Evolutionary conservation across 92 coral and sea anemone species (phyloP).

Genomic region (Phymanthus crucifer): DNA sequence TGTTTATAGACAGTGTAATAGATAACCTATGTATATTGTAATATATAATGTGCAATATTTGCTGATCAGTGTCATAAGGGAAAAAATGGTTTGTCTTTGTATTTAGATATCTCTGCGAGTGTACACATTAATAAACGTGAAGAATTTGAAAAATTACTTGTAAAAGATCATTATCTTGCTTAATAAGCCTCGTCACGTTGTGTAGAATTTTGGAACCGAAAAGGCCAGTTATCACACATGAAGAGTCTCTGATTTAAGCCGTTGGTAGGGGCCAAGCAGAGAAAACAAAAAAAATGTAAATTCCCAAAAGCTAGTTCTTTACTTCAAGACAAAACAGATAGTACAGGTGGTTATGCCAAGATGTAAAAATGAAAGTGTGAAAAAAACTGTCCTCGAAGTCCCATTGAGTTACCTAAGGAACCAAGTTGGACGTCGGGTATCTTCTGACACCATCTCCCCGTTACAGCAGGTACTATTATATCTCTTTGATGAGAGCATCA

Average conservation of each 20-base stretch:
- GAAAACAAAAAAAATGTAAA: background rate
- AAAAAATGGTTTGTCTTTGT: background rate
- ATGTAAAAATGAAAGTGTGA: background rate
- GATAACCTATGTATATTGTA: background rate
- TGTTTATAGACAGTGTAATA: background rate
- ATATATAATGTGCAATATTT: background rate
- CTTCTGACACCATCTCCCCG: background rate
- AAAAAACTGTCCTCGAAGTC: background rate
- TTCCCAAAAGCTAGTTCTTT: background rate
- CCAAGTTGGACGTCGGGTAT: background rate
- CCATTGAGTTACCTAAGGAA: slow-evolving; percentile 6
- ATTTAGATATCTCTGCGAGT: too few relatives aligned
- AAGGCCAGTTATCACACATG: too few relatives aligned
- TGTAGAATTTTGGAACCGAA: too few relatives aligned
- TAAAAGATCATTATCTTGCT: too few relatives aligned
- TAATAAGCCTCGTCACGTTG: too few relatives aligned
- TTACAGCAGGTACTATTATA: background rate
- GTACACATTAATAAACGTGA: too few relatives aligned
- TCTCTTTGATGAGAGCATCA: background rate
- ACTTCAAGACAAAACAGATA: background rate
- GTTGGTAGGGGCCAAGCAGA: background rate
- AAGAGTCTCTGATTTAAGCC: background rate
- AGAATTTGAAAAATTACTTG: too few relatives aligned
- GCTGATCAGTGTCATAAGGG: background rate
- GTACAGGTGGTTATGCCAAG: background rate